A percentile compares a stretch with the other conserved stretches of the same genome.
Evolutionary conservation across 2,113 vertebrate species (phyloP).

Genomic region (Anser cygnoides): DNA sequence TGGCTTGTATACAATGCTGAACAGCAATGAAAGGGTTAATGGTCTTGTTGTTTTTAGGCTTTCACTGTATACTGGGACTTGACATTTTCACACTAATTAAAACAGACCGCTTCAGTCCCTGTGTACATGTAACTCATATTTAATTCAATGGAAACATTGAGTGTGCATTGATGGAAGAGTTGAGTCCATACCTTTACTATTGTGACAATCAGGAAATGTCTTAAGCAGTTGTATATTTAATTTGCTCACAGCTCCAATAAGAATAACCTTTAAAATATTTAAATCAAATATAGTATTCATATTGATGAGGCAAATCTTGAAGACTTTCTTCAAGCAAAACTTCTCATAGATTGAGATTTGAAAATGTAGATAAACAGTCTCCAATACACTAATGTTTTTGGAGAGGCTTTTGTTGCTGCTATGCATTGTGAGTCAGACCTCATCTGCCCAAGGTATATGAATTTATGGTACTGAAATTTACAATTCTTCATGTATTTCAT

Average conservation of each 20-base stretch:
- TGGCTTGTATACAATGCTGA: neutral
- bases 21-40: slow-evolving; percentile 22
- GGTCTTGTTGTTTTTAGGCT: slow-evolving; percentile 23
- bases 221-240: neutral
- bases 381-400: neutral
- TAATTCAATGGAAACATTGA: slow-evolving; percentile 57
- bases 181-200: neutral
- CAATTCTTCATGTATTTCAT: neutral
- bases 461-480: neutral
- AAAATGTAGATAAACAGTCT: neutral
- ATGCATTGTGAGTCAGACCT: neutral
- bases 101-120: slow-evolving; percentile 29
- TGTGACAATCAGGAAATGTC: neutral
- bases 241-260: neutral
- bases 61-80: slow-evolving; percentile 31
- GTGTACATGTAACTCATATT: slow-evolving; percentile 64
- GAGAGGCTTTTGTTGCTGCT: neutral
- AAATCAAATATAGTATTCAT: neutral
- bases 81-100: slow-evolving; percentile 69
- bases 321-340: neutral
- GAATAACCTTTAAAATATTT: neutral
- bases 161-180: neutral
- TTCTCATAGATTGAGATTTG: neutral
- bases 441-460: neutral
- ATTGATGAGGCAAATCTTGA: neutral